These are phyloP conservation scores for Rachycentron canadum DNA, from an alignment of 2,797 vertebrate genomes.

Conservation along the genomic window DNA sequence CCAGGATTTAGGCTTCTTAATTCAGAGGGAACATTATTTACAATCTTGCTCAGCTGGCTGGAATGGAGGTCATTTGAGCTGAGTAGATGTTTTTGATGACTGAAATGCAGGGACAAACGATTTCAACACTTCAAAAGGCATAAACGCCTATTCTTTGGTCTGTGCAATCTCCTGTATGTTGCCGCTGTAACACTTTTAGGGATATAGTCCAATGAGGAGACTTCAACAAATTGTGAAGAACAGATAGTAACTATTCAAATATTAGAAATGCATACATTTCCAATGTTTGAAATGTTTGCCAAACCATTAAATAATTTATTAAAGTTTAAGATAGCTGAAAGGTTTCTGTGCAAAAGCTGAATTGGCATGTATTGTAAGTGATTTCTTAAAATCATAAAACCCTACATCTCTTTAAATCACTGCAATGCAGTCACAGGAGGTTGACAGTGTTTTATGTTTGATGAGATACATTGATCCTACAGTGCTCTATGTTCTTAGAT, in stretches of 20 bases:
- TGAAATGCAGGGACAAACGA: constrained; percentile 19
- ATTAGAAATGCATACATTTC: neutral
- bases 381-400: constrained; percentile 6
- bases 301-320: neutral
- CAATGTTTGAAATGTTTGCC: neutral
- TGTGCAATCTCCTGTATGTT: neutral
- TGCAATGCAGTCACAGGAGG: neutral
- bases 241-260: neutral
- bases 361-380: neutral
- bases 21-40: constrained; percentile 66
- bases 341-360: neutral
- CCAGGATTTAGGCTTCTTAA: constrained; percentile 69
- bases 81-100: constrained; percentile 36
- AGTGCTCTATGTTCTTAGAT: neutral
- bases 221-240: neutral
- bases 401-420: constrained; percentile 14
- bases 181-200: neutral
- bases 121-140: constrained; percentile 11
- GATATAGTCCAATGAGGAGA: neutral
- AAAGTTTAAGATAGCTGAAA: constrained; percentile 5
- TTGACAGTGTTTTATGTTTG: neutral
- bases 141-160: neutral
- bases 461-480: neutral
- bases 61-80: constrained; percentile 55
- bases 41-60: constrained; percentile 31